These are phyloP conservation scores for Hypena proboscidalis DNA, from an alignment of 2,888 invertebrate genomes.

Conservation along the genomic window DNA sequence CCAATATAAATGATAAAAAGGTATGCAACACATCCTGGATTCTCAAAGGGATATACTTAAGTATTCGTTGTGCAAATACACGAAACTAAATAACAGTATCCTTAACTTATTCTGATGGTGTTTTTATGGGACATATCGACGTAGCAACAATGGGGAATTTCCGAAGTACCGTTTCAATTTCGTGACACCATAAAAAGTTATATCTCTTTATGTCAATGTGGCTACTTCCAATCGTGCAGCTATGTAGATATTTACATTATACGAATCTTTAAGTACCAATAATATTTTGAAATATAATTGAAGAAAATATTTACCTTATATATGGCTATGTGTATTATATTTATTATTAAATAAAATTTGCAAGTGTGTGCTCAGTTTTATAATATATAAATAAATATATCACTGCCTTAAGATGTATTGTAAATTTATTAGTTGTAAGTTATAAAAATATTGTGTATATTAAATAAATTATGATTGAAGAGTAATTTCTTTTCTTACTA, in stretches of 20 bases:
- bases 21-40: too few relatives aligned
- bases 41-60: conserved; percentile 13
- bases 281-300: too few relatives aligned
- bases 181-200: conserved; percentile 17
- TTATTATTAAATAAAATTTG: conserved; percentile 4
- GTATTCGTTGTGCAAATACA: conserved; percentile 16
- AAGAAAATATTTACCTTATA: too few relatives aligned
- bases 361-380: conserved; percentile 10
- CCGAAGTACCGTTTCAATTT: conserved; percentile 27
- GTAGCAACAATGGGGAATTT: conserved; percentile 18
- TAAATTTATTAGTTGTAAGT: conserved; percentile 28
- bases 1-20: too few relatives aligned
- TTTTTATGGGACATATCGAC: conserved; percentile 16
- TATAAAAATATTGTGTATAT: conserved; percentile 30
- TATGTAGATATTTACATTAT: background rate
- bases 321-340: too few relatives aligned
- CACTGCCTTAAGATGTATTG: conserved; percentile 40
- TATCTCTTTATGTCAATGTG: conserved; percentile 6
- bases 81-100: conserved; percentile 8
- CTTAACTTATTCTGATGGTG: conserved; percentile 32
- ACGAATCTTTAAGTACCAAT: too few relatives aligned
- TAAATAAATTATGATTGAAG: conserved; percentile 41
- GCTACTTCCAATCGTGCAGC: background rate
- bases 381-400: conserved; percentile 13
- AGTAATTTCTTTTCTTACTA: conserved; percentile 6